These are phyloP conservation scores for Zaprionus obscuricornis DNA, from an alignment of 2,888 invertebrate species.

Conservation along the genomic window DNA sequence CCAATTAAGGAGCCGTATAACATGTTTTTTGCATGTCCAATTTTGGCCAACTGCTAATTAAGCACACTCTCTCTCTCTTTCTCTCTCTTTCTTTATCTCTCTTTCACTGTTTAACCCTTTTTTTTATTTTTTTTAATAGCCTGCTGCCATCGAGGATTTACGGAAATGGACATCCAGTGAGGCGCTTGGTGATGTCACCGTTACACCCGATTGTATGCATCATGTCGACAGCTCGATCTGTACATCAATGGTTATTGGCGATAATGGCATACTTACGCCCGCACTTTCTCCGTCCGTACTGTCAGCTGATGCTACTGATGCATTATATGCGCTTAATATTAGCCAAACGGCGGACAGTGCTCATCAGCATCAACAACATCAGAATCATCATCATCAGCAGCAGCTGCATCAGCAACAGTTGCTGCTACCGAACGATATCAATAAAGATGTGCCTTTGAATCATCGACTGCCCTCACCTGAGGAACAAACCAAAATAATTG, in stretches of 20 bases:
- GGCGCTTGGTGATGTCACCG: constrained; percentile 90
- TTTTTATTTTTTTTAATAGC: constrained; percentile 86
- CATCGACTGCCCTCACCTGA: constrained; percentile 94
- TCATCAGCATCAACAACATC: constrained; percentile 50
- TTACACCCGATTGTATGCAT: constrained; percentile 90
- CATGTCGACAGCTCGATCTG: constrained; percentile 85
- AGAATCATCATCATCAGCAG: constrained; percentile 43
- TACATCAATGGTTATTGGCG: constrained; percentile 81
- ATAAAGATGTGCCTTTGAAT: constrained; percentile 87
- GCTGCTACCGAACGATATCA: constrained; percentile 82
- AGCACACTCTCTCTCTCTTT: constrained; percentile 4
- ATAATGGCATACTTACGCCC: constrained; percentile 81
- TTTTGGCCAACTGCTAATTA: constrained; percentile 58
- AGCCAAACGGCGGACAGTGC: constrained; percentile 77
- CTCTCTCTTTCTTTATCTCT: constrained; percentile 12
- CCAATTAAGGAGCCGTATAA: constrained; percentile 50
- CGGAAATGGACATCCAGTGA: constrained; percentile 91
- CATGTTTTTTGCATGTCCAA: constrained; percentile 59
- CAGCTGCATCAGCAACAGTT: constrained; percentile 60
- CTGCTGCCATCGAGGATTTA: constrained; percentile 90
- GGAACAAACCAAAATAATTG: constrained; percentile 92
- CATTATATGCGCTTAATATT: constrained; percentile 79
- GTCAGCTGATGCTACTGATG: constrained; percentile 82
- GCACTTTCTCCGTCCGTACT: constrained; percentile 83
- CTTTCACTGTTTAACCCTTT: too few relatives aligned